These are phyloP conservation scores for Plectropomus leopardus DNA, from an alignment of 2,113 vertebrate species.

Conservation along the genomic window DNA sequence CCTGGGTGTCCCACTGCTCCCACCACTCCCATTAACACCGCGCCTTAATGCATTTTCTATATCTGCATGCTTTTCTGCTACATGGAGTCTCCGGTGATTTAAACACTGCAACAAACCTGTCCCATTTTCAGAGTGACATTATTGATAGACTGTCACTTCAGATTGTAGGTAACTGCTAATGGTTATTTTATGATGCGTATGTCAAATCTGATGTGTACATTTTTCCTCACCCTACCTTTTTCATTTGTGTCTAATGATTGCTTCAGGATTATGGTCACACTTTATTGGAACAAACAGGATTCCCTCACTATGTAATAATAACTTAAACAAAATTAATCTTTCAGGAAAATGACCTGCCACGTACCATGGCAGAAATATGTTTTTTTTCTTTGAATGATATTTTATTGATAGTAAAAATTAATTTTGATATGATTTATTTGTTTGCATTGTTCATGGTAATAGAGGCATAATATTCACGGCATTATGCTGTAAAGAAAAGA, in stretches of 20 bases:
- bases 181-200: constrained; percentile 87
- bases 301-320: constrained; percentile 25
- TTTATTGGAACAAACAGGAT: constrained; percentile 47
- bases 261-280: constrained; percentile 40
- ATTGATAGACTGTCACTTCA: constrained; percentile 89
- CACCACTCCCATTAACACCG: constrained; percentile 78
- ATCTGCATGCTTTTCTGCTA: constrained; percentile 79
- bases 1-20: constrained; percentile 71
- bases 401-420: constrained; percentile 39
- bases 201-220: constrained; percentile 81
- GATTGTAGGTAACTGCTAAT: constrained; percentile 87
- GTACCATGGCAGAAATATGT: constrained; percentile 4
- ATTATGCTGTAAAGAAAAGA: not conserved
- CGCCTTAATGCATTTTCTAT: constrained; percentile 82
- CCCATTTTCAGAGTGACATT: constrained; percentile 87
- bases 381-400: constrained; percentile 17
- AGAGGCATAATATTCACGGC: not conserved
- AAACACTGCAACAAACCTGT: constrained; percentile 90
- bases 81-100: constrained; percentile 85
- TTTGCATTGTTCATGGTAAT: constrained; percentile 14
- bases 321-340: constrained; percentile 46
- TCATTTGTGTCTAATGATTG: constrained; percentile 66
- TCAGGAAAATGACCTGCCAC: constrained; percentile 35
- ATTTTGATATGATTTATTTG: constrained; percentile 16
- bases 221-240: constrained; percentile 43